These are phyloP conservation scores for Lypha dubia DNA, from an alignment of 2,888 invertebrate species.

Conservation along the genomic window DNA sequence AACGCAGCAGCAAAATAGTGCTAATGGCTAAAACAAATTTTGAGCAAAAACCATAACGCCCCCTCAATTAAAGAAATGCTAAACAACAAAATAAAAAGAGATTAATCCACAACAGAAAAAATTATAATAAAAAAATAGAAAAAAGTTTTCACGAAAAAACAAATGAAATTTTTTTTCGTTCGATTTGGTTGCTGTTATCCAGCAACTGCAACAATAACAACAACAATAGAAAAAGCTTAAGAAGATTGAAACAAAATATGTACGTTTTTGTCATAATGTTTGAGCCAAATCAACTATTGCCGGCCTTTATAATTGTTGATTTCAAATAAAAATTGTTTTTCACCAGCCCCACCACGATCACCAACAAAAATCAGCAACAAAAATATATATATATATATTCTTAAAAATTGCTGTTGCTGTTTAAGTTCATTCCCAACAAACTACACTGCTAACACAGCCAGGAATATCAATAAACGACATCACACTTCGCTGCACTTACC, in stretches of 20 bases:
- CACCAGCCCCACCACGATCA: conserved; percentile 35
- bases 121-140: background rate
- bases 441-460: background rate
- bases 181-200: conserved; percentile 25
- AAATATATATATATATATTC: conserved; percentile 5
- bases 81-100: conserved; percentile 24
- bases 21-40: conserved; percentile 66
- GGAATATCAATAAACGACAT: background rate
- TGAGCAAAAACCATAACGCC: conserved; percentile 53
- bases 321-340: conserved; percentile 36
- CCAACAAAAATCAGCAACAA: background rate
- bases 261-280: conserved; percentile 49
- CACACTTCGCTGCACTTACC: background rate
- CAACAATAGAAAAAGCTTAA: conserved; percentile 6
- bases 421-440: conserved; percentile 1
- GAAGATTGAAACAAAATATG: conserved; percentile 29
- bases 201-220: conserved; percentile 14
- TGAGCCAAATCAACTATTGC: conserved; percentile 38
- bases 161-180: background rate
- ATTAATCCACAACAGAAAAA: conserved; percentile 9
- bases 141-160: conserved; percentile 6
- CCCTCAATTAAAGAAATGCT: conserved; percentile 53
- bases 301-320: conserved; percentile 30
- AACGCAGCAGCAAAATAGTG: conserved; percentile 17
- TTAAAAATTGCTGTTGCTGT: conserved; percentile 20